Percentiles rank a stretch among this genome's conserved stretches.
phyloP scores from a whole-genome alignment of 92 coral and sea anemone species.

The Porites rus region DNA sequence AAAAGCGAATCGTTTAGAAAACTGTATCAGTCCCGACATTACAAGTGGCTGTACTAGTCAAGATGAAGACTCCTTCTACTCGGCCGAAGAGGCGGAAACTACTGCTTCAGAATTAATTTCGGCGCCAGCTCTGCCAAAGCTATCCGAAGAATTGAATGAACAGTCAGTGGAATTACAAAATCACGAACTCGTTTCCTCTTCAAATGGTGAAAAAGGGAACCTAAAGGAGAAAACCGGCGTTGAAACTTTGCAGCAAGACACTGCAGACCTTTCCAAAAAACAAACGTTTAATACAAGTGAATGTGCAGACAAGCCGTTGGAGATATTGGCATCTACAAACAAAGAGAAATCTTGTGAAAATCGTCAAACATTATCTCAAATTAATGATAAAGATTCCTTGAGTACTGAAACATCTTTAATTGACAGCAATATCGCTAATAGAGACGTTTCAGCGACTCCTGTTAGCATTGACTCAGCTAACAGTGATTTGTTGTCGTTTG shows the following conservation, averaged over 20 bases:
- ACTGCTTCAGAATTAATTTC: conserved; percentile 7
- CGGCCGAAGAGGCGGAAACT: conserved; percentile 47
- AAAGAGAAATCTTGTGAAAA: not conserved
- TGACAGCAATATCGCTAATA: not conserved
- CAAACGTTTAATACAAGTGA: not conserved
- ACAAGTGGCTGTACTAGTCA: conserved; percentile 12
- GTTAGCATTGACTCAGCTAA: not conserved
- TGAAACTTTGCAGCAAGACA: not conserved
- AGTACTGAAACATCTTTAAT: not conserved
- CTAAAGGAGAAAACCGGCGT: not conserved
- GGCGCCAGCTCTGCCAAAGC: not conserved
- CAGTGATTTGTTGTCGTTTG: not conserved
- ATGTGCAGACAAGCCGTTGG: not conserved
- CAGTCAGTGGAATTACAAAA: not conserved
- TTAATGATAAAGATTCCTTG: not conserved
- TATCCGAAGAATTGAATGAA: conserved; percentile 2
- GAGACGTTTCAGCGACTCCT: not conserved
- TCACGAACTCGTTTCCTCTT: not conserved
- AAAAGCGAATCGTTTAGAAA: not conserved
- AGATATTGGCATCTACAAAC: not conserved
- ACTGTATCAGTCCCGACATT: conserved; percentile 17
- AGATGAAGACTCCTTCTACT: conserved; percentile 44
- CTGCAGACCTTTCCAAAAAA: not conserved
- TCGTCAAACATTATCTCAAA: not conserved
- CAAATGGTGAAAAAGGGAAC: conserved; percentile 10